A percentile compares a stretch with the other conserved stretches of the same genome.
Evolutionary conservation across 2,888 invertebrate species (phyloP).

Genomic region (Diadromus collaris): DNA sequence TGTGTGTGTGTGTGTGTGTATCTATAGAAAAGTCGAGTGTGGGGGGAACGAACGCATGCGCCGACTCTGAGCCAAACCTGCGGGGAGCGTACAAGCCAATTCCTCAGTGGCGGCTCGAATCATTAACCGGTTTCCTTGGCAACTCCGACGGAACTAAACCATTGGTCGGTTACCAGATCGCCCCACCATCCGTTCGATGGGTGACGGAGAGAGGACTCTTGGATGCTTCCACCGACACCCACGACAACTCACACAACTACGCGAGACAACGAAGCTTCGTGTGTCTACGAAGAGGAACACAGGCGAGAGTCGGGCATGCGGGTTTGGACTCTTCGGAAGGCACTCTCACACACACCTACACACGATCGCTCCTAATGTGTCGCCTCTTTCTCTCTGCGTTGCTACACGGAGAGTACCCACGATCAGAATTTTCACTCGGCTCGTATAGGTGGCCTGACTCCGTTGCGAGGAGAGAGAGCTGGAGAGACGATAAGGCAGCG

Average conservation of each 20-base stretch:
- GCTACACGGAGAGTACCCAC: constrained; percentile 27
- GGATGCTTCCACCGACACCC: constrained; percentile 16
- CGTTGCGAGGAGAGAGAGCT: constrained; percentile 15
- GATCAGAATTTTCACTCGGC: constrained; percentile 54
- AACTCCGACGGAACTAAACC: constrained; percentile 75
- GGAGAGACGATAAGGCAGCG: constrained; percentile 40
- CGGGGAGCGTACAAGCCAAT: constrained; percentile 73
- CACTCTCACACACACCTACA: neutral
- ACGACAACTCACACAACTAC: neutral
- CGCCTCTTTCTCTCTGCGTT: neutral
- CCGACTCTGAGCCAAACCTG: constrained; percentile 53
- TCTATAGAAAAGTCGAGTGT: neutral
- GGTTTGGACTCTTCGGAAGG: constrained; percentile 8
- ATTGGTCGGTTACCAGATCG: constrained; percentile 74
- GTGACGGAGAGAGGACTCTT: constrained; percentile 10
- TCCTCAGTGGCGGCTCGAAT: constrained; percentile 79
- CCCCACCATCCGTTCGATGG: constrained; percentile 65
- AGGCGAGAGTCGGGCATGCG: neutral
- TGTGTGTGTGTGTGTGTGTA: neutral
- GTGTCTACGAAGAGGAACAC: neutral
- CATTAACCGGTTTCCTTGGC: constrained; percentile 80
- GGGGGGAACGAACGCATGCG: constrained; percentile 50
- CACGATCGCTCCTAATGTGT: neutral
- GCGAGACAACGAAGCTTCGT: neutral
- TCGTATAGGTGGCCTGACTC: constrained; percentile 47